Evolutionary conservation across 2,113 vertebrate species (phyloP).

Genomic region (Isurus oxyrinchus): DNA sequence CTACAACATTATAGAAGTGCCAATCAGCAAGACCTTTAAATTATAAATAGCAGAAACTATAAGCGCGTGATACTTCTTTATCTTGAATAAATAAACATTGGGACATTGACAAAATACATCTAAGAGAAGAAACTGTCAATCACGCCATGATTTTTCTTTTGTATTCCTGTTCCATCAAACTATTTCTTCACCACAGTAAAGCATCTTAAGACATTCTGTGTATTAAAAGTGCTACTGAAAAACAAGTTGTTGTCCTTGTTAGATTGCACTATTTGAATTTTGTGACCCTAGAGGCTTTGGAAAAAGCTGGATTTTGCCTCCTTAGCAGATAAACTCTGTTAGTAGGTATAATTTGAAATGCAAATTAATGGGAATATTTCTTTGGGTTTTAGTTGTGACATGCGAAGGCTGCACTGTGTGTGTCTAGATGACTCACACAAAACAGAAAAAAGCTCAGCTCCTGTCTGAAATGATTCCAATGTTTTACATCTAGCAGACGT

Average conservation of each 20-base stretch:
- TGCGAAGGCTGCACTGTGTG: background rate
- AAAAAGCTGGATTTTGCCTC: background rate
- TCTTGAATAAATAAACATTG: too few species aligned
- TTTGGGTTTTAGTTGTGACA: background rate
- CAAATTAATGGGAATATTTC: background rate
- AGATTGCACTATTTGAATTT: background rate
- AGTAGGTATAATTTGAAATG: background rate
- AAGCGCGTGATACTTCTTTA: too few species aligned
- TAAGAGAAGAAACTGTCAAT: too few species aligned
- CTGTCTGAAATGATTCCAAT: background rate
- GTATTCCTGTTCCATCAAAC: too few species aligned
- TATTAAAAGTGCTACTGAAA: too few species aligned
- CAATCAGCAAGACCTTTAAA: too few species aligned
- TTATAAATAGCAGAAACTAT: too few species aligned
- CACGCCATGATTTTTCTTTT: too few species aligned
- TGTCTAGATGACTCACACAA: background rate
- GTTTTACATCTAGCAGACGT: background rate
- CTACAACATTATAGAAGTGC: too few species aligned
- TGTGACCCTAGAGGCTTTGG: background rate
- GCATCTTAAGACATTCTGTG: too few species aligned
- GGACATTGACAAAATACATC: too few species aligned
- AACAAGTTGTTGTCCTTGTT: background rate
- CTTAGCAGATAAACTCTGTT: background rate
- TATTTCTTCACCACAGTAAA: too few species aligned
- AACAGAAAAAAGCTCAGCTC: background rate